Evolutionary conservation across 1,140 invertebrate species (phyloP).

Genomic region (Batillaria attramentaria): DNA sequence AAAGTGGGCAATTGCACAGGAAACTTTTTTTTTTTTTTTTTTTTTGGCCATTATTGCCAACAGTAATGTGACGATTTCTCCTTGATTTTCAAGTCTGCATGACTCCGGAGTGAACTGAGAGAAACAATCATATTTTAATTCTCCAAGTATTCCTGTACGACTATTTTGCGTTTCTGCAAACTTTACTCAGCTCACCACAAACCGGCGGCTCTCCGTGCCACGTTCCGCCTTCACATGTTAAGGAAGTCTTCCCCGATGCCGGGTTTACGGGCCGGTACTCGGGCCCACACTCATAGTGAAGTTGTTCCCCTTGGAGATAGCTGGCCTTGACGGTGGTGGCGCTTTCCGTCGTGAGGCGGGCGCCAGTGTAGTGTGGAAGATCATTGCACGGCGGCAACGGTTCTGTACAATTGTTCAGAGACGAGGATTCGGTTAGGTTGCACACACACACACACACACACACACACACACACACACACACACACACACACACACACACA

Average conservation of each 20-base stretch:
- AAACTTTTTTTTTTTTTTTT: no score
- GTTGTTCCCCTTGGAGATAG: neutral
- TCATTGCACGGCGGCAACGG: neutral
- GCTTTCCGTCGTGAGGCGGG: neutral
- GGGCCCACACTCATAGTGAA: neutral
- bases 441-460: neutral
- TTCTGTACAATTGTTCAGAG: no score
- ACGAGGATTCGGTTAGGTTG: no score
- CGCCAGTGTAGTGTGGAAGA: neutral
- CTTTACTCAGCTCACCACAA: conserved; percentile 11
- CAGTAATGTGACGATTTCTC: no score
- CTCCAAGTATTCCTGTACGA: no score
- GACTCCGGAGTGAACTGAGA: no score
- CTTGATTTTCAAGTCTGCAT: no score
- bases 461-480: conserved; percentile 1
- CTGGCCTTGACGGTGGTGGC: neutral
- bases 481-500: conserved; percentile 14
- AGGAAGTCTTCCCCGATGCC: neutral
- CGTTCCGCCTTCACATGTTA: neutral
- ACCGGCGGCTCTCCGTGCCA: neutral
- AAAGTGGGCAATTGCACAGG: no score
- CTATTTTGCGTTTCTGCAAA: no score
- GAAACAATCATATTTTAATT: no score
- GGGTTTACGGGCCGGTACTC: neutral
- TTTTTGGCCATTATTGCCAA: no score